These are phyloP conservation scores for Corythoichthys intestinalis DNA, from an alignment of 2,113 vertebrate species.

Conservation along the genomic window DNA sequence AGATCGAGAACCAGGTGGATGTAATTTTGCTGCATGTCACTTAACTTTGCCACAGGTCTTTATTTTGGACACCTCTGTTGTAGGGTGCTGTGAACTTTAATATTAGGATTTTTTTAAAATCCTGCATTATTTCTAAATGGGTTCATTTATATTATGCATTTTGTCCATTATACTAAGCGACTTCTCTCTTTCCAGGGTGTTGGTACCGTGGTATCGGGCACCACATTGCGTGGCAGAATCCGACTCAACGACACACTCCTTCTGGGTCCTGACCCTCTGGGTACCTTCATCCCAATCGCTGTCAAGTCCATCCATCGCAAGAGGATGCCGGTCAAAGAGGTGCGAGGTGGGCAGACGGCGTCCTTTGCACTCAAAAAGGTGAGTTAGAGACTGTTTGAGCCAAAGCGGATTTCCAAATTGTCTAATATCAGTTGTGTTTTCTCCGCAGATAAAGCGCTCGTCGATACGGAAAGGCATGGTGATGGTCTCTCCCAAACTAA, in stretches of 20 bases:
- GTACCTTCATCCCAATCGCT: slow-evolving; percentile 90
- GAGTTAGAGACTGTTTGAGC: background rate
- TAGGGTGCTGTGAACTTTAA: no score
- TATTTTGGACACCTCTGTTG: no score
- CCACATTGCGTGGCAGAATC: slow-evolving; percentile 90
- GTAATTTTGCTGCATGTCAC: no score
- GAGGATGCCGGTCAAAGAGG: slow-evolving; percentile 96
- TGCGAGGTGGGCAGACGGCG: slow-evolving; percentile 93
- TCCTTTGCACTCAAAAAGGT: slow-evolving; percentile 98
- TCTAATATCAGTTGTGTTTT: background rate
- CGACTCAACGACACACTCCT: slow-evolving; percentile 93
- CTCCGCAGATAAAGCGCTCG: slow-evolving; percentile 90
- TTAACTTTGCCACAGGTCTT: no score
- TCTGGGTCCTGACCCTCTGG: slow-evolving; percentile 91
- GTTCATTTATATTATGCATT: background rate
- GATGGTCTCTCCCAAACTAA: slow-evolving; percentile 92
- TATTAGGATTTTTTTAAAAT: background rate
- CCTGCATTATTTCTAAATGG: background rate
- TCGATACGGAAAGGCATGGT: slow-evolving; percentile 98
- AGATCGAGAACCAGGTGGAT: no score
- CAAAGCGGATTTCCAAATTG: background rate
- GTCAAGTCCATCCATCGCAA: slow-evolving; percentile 98
- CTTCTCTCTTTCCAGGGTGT: slow-evolving; percentile 77
- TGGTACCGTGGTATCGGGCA: slow-evolving; percentile 95
- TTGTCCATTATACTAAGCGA: background rate